These are phyloP conservation scores for Acanthosoma haemorrhoidale DNA, from an alignment of 2,888 invertebrate species.

Conservation along the genomic window DNA sequence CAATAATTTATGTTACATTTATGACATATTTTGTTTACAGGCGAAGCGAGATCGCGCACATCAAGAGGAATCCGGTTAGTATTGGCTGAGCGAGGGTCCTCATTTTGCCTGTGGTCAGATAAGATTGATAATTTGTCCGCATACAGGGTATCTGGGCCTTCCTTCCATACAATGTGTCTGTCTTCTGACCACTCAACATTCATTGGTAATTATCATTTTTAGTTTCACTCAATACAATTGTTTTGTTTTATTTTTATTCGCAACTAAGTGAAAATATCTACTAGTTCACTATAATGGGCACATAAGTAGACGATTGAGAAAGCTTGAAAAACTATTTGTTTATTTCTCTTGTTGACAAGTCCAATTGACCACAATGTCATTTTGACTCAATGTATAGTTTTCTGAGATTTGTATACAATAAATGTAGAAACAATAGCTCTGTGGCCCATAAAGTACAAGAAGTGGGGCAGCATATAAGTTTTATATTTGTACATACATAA, in stretches of 20 bases:
- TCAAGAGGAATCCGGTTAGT: constrained; percentile 64
- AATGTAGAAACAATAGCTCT: too few relatives aligned
- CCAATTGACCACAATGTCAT: background rate
- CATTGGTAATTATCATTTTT: constrained; percentile 52
- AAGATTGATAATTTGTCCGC: constrained; percentile 71
- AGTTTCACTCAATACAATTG: background rate
- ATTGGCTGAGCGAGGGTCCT: constrained; percentile 71
- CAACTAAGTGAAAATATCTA: too few relatives aligned
- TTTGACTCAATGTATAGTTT: background rate
- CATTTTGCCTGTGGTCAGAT: constrained; percentile 76
- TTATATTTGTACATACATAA: too few relatives aligned
- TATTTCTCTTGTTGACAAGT: background rate
- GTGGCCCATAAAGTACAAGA: too few relatives aligned
- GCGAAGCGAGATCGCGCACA: constrained; percentile 63
- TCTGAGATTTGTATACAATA: too few relatives aligned
- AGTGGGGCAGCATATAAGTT: too few relatives aligned
- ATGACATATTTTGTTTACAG: too few relatives aligned
- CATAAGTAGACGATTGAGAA: background rate
- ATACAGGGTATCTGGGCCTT: constrained; percentile 63
- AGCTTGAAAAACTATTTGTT: background rate
- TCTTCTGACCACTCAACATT: constrained; percentile 70
- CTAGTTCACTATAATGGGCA: too few relatives aligned
- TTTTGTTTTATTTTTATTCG: background rate
- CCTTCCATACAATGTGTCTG: constrained; percentile 76
- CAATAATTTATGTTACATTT: too few relatives aligned